Conservation (phyloP, 2,113 vertebrate species). For the Leptosomus discolor region DNA sequence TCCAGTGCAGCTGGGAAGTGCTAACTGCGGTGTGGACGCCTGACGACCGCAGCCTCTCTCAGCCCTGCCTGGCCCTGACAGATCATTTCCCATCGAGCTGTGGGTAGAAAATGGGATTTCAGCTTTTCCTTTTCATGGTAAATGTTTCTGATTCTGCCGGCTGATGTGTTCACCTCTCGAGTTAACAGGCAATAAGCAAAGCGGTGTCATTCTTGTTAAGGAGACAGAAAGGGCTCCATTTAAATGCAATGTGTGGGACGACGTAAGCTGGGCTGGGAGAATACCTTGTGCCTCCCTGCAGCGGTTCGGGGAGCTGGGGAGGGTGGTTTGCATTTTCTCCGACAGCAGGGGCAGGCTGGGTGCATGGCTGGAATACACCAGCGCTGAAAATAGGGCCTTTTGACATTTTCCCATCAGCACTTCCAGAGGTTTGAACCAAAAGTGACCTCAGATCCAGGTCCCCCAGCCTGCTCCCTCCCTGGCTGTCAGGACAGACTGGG, state of each 20-base stretch:
- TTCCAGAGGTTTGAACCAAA: background rate
- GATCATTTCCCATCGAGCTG: slow-evolving; percentile 17
- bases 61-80: background rate
- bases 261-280: background rate
- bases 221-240: slow-evolving; percentile 22
- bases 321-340: background rate
- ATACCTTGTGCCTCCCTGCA: background rate
- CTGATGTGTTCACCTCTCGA: slow-evolving; percentile 49
- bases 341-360: background rate
- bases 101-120: slow-evolving; percentile 41
- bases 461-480: background rate
- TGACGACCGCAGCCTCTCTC: background rate
- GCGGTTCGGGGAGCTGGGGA: background rate
- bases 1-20: background rate
- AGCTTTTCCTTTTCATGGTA: slow-evolving; percentile 41
- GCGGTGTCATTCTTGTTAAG: slow-evolving; percentile 17
- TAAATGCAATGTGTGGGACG: background rate
- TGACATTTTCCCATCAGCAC: background rate
- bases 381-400: background rate
- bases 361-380: background rate
- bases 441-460: background rate
- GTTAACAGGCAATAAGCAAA: slow-evolving; percentile 63
- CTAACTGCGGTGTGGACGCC: background rate
- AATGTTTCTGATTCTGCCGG: slow-evolving; percentile 54
- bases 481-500: background rate